A percentile compares a stretch with the other conserved stretches of the same genome.
These are phyloP conservation scores for Caenorhabditis afra DNA, from an alignment of 2,888 invertebrate species.

Conservation along the genomic window DNA sequence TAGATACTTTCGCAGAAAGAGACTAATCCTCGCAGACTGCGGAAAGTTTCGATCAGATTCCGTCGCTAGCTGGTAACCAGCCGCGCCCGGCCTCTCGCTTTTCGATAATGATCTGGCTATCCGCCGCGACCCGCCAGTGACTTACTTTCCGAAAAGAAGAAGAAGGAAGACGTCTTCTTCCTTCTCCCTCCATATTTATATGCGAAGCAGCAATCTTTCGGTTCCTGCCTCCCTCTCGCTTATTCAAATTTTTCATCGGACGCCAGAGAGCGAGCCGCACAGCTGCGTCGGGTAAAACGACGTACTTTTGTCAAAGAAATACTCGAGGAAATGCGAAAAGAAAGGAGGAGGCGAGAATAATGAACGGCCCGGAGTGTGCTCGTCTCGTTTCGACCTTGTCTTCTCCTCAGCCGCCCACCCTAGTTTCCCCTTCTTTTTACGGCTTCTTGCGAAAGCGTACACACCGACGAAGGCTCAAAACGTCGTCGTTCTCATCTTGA, in stretches of 20 bases:
- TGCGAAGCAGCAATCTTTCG: constrained; percentile 22
- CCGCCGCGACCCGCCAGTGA: constrained; percentile 45
- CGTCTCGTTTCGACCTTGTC: constrained; percentile 40
- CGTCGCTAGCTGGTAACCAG: constrained; percentile 38
- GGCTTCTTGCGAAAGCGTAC: background rate
- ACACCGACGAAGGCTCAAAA: background rate
- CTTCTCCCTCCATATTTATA: constrained; percentile 18
- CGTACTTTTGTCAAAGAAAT: constrained; percentile 57
- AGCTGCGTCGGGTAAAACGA: constrained; percentile 49
- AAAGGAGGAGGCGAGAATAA: constrained; percentile 43
- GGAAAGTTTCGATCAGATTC: constrained; percentile 43
- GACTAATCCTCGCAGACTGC: constrained; percentile 35
- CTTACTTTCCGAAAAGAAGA: constrained; percentile 43
- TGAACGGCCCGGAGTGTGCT: constrained; percentile 37
- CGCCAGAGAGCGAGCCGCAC: constrained; percentile 28
- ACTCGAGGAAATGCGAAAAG: constrained; percentile 22
- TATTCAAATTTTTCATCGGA: constrained; percentile 54
- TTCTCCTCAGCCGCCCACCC: constrained; percentile 7
- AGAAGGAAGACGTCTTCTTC: constrained; percentile 28
- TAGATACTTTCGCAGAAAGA: constrained; percentile 27
- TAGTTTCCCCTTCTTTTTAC: background rate
- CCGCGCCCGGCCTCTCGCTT: constrained; percentile 18
- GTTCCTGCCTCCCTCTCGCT: constrained; percentile 12
- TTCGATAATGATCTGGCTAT: constrained; percentile 60
- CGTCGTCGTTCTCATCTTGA: constrained; percentile 22